Percentiles rank a stretch among this genome's conserved stretches.
Evolutionary conservation across 2,113 vertebrate species (phyloP).

Genomic region (Ancistrus triradiatus): DNA sequence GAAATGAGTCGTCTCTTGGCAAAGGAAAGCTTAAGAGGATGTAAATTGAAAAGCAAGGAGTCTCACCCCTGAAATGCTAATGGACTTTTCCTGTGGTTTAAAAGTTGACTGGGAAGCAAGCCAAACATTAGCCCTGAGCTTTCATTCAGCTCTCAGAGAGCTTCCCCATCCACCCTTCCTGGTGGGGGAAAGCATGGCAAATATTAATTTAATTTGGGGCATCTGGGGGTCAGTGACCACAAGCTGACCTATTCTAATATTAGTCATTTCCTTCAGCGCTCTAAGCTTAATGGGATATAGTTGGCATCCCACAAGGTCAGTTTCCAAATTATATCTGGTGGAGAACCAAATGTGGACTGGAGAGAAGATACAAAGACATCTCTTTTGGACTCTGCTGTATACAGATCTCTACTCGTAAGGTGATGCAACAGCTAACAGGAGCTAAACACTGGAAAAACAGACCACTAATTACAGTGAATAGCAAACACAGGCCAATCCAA

Average conservation of each 20-base stretch:
- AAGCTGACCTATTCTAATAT: conserved; percentile 19
- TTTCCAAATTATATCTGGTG: not conserved
- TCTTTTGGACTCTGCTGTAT: no score
- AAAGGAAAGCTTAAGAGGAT: conserved; percentile 41
- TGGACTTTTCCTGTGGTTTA: not conserved
- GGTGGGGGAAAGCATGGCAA: conserved; percentile 31
- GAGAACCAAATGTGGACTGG: conserved; percentile 1
- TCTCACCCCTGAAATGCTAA: not conserved
- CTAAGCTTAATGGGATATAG: conserved; percentile 2
- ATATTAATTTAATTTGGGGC: no score
- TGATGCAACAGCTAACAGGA: no score
- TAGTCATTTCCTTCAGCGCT: conserved; percentile 18
- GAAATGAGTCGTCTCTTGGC: no score
- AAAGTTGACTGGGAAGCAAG: no score
- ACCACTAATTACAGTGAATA: no score
- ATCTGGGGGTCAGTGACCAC: not conserved
- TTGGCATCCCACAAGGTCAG: not conserved
- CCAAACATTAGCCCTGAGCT: no score
- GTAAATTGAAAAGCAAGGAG: not conserved
- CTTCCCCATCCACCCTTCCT: no score
- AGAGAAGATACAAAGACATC: not conserved
- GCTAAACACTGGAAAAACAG: no score
- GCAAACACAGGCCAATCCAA: no score
- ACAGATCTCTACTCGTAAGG: no score
- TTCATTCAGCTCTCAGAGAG: no score